Percentiles rank a stretch among this genome's conserved stretches.
These are phyloP conservation scores for Amiota minor DNA, from an alignment of 2,888 invertebrate species.

Conservation along the genomic window DNA sequence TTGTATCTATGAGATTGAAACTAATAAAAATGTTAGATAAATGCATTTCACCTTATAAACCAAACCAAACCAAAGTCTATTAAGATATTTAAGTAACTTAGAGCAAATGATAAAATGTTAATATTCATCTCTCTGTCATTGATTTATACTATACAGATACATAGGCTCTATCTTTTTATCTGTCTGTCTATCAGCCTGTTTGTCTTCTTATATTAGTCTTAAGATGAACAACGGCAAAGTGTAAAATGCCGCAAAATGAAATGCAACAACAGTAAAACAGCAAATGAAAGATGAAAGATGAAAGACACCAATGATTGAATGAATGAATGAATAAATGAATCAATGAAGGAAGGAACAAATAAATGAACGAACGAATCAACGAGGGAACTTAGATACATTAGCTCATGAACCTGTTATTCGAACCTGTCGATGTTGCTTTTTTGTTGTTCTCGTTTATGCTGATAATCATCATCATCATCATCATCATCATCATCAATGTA, in stretches of 20 bases:
- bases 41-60: no score
- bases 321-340: background rate
- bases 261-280: background rate
- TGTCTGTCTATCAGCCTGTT: slow-evolving; percentile 2
- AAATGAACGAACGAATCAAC: background rate
- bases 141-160: no score
- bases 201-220: background rate
- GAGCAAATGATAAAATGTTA: no score
- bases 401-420: slow-evolving; percentile 14
- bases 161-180: background rate
- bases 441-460: background rate
- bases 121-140: no score
- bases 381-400: no score
- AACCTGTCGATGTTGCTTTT: slow-evolving; percentile 8
- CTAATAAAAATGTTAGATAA: no score
- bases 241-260: slow-evolving; percentile 15
- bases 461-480: background rate
- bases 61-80: no score
- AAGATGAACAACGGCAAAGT: slow-evolving; percentile 10
- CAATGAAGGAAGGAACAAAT: background rate
- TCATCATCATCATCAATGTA: background rate
- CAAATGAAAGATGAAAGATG: background rate
- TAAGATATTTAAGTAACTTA: no score
- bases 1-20: no score
- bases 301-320: no score